Base-by-base conservation (phyloP, 2,113 vertebrate genomes). In the Manacus vitellinus region DNA sequence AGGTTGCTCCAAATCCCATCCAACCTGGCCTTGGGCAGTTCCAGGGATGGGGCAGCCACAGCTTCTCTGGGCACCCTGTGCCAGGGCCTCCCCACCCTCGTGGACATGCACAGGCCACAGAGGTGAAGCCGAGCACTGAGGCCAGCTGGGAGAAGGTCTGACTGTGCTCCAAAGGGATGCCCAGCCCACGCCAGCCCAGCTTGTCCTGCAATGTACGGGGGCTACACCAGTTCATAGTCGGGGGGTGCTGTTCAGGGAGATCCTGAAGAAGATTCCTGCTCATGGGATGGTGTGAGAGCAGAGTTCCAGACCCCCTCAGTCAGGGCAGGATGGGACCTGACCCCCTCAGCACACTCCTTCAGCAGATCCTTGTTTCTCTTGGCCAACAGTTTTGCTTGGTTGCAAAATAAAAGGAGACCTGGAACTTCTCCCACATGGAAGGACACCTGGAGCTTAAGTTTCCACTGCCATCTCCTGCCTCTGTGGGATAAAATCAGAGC, bases 381-480 rank as follows among this genome's bases (percentile, higher is more conserved):
- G 21, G 41, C 77, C 49, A 30, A 52, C 7, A 4, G 16, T 56
- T 86, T 54, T 62, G 46, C 37, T 54, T 0, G 0, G 12, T 25
- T 58, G 20, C 27, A 41, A 77, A 70, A 70, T 1, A 25, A 59
- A 22, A 78, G 56, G 56, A 85, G n/a, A 30, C 10, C 14, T 73
- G 46, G 55, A 76, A 62, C 18, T 55, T 70, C 10, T 10, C 22
- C 41, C 9, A 12, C 12, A 8, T 0, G 20, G 47, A 68, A 63
- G 35, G 27, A 84, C 3, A 43, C 31, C 30, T 22, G 46, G 75
- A 59, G 41, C 33, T 80, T 3, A 14, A 15, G 22, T 89, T 92
- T 75, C 46, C 66, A 58, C 10, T 43, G 56, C 23, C 15, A 30
- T 30, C 19, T 92, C 65, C 78, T 52, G 35, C 46, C 17, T 55